phyloP scores from a whole-genome alignment of 2,113 vertebrate genomes.

The Muscicapa adusta region DNA sequence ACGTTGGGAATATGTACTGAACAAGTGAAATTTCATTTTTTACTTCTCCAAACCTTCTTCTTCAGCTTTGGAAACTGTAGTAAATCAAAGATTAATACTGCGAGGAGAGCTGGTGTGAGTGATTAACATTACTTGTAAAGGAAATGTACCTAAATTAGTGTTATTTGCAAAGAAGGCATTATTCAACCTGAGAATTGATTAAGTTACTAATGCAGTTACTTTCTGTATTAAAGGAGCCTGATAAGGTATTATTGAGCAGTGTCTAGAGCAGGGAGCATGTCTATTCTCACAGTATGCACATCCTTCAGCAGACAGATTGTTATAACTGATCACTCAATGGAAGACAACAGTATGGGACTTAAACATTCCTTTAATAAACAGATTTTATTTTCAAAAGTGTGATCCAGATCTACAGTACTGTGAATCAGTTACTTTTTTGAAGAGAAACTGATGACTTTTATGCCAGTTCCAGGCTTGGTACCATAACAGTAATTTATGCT shows the following conservation, averaged over 20 bases:
- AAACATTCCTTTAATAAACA: neutral
- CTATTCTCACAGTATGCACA: neutral
- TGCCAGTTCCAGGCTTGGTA: neutral
- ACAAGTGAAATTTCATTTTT: neutral
- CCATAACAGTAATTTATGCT: neutral
- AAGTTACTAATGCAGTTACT: neutral
- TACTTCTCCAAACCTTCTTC: neutral
- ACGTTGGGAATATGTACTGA: neutral
- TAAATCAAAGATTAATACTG: neutral
- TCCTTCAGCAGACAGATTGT: neutral
- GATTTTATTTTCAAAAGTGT: neutral
- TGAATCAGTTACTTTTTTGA: neutral
- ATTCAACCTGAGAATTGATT: slow-evolving; percentile 45
- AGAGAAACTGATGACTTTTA: neutral
- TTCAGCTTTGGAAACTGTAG: neutral
- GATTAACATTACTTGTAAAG: slow-evolving; percentile 51
- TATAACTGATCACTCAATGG: neutral
- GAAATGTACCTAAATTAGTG: slow-evolving; percentile 24
- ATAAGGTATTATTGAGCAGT: neutral
- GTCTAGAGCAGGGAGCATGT: neutral
- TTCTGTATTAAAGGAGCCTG: neutral
- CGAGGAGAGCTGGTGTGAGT: neutral
- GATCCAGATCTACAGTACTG: neutral
- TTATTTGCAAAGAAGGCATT: slow-evolving; percentile 42
- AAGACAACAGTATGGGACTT: neutral